phyloP scores from a whole-genome alignment of 2,888 invertebrate species.

The Helleia helle region DNA sequence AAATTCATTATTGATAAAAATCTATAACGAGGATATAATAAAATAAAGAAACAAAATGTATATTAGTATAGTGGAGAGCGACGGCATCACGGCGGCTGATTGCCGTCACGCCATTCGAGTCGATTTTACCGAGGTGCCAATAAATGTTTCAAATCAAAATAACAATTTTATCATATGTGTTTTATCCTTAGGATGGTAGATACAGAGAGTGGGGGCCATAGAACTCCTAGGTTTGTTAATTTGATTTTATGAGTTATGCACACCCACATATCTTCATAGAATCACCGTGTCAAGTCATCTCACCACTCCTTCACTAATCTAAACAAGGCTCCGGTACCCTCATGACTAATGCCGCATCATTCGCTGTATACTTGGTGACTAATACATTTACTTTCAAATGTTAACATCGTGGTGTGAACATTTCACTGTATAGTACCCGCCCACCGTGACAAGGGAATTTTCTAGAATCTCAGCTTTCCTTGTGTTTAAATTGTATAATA shows the following conservation, averaged over 20 bases:
- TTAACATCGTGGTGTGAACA: not conserved
- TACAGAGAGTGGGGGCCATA: conserved; percentile 79
- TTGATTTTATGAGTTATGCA: conserved; percentile 65
- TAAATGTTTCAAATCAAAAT: too few relatives aligned
- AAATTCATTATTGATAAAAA: too few relatives aligned
- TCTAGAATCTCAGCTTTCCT: not conserved
- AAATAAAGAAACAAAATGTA: too few relatives aligned
- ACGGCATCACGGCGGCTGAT: too few relatives aligned
- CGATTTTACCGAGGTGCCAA: too few relatives aligned
- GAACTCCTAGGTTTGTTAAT: conserved; percentile 79
- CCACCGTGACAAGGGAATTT: conserved; percentile 1
- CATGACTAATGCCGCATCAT: conserved; percentile 13
- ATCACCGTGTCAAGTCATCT: conserved; percentile 23
- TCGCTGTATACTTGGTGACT: conserved; percentile 8
- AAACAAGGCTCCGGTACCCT: conserved; percentile 24
- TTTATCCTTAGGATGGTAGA: conserved; percentile 77
- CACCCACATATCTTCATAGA: conserved; percentile 32
- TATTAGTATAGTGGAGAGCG: too few relatives aligned
- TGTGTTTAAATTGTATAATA: not conserved
- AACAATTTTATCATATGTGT: conserved; percentile 27
- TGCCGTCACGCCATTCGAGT: too few relatives aligned
- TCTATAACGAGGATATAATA: too few relatives aligned
- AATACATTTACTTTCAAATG: not conserved
- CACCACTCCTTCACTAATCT: conserved; percentile 29
- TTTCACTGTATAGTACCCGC: conserved; percentile 4